Evolutionary conservation across 2,113 vertebrate species (phyloP).

Genomic region (Gambusia holbrooki): DNA sequence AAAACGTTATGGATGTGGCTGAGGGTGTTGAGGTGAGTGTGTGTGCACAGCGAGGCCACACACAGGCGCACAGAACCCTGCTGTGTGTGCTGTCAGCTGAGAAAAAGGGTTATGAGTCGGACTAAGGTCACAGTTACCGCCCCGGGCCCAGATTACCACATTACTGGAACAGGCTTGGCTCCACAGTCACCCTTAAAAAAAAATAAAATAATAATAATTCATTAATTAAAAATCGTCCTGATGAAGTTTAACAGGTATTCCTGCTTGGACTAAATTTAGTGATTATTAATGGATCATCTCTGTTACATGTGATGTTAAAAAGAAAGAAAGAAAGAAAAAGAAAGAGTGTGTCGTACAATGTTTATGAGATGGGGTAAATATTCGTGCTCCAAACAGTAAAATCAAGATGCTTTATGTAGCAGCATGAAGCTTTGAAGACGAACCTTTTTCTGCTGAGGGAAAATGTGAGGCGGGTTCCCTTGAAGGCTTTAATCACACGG

Average conservation of each 20-base stretch:
- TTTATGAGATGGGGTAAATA: not conserved
- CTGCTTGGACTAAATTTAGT: not conserved
- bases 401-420: not conserved
- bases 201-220: not conserved
- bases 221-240: slow-evolving; percentile 14
- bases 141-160: slow-evolving; percentile 27
- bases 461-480: not conserved
- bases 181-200: not conserved
- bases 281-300: not conserved
- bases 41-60: slow-evolving; percentile 1
- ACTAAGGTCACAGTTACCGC: slow-evolving; percentile 37
- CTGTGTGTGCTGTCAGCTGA: slow-evolving; percentile 44
- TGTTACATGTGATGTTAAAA: not conserved
- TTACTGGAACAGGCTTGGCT: slow-evolving; percentile 17
- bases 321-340: too few relatives aligned
- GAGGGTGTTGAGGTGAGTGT: slow-evolving; percentile 38
- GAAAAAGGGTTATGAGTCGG: slow-evolving; percentile 49
- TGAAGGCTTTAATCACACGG: not conserved
- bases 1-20: slow-evolving; percentile 63
- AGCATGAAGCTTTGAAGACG: not conserved
- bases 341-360: not conserved
- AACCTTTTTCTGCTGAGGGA: not conserved
- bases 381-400: not conserved
- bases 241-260: not conserved
- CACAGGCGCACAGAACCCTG: slow-evolving; percentile 6